phyloP scores from a whole-genome alignment of 2,797 vertebrate genomes.

The Hydrophis major region DNA sequence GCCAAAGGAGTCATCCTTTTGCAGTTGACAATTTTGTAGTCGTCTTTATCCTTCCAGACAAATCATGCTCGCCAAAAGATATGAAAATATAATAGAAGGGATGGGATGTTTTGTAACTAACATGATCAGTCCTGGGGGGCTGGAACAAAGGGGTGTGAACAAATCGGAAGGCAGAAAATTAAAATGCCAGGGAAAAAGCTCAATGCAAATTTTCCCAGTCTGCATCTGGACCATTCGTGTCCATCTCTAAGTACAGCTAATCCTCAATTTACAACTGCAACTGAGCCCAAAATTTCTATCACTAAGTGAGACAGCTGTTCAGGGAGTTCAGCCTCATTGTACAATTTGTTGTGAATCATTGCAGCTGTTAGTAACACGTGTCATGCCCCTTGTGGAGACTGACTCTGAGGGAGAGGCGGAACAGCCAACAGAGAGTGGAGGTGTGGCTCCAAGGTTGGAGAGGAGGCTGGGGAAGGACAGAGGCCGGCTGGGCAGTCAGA shows the following conservation, averaged over 20 bases:
- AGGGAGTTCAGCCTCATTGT: too few relatives aligned
- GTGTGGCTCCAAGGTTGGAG: too few relatives aligned
- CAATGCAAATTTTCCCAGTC: background rate
- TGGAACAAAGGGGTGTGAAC: constrained; percentile 32
- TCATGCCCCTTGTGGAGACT: too few relatives aligned
- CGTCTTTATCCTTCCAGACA: constrained; percentile 73
- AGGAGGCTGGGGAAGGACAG: too few relatives aligned
- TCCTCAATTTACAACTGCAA: background rate
- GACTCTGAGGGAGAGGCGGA: too few relatives aligned
- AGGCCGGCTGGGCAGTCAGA: too few relatives aligned
- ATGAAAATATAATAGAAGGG: constrained; percentile 77
- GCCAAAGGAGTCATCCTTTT: constrained; percentile 72
- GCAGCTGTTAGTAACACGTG: too few relatives aligned
- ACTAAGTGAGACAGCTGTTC: too few relatives aligned
- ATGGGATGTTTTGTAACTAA: constrained; percentile 76
- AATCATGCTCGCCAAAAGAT: constrained; percentile 68
- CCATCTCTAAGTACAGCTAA: background rate
- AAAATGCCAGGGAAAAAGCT: background rate
- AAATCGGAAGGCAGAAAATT: constrained; percentile 4
- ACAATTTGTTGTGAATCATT: too few relatives aligned
- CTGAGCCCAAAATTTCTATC: too few relatives aligned
- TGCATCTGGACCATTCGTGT: background rate
- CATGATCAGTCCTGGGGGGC: constrained; percentile 68
- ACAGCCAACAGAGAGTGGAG: too few relatives aligned
- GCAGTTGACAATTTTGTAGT: constrained; percentile 73